phyloP scores from a whole-genome alignment of 2,113 vertebrate genomes.

The Marmota flaviventris region DNA sequence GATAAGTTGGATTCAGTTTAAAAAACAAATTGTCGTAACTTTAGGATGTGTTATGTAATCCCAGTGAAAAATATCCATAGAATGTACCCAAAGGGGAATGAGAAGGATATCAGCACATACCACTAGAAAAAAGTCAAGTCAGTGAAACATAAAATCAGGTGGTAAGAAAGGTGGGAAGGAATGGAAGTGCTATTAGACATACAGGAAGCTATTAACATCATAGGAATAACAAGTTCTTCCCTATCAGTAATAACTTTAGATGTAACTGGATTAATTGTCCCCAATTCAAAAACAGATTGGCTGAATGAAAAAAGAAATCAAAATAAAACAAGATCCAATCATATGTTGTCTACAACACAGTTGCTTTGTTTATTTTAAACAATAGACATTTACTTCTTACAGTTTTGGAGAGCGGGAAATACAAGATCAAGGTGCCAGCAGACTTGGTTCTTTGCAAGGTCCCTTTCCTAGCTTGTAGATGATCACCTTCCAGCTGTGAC shows the following conservation, averaged over 20 bases:
- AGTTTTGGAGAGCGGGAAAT: too few relatives aligned
- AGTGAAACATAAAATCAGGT: background rate
- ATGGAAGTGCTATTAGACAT: background rate
- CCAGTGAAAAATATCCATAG: background rate
- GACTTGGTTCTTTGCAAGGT: too few relatives aligned
- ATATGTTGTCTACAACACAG: background rate
- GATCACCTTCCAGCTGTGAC: too few relatives aligned
- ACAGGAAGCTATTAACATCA: background rate
- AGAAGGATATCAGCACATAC: background rate
- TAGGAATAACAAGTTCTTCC: background rate
- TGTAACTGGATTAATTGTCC: background rate
- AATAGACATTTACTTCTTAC: too few relatives aligned
- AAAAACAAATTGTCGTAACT: background rate
- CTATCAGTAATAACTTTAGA: background rate
- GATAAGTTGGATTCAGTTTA: background rate
- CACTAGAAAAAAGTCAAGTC: background rate
- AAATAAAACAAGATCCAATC: background rate
- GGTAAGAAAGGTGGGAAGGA: background rate
- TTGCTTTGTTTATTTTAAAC: background rate
- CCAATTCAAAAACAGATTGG: background rate
- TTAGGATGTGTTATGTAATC: background rate
- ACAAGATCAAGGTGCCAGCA: too few relatives aligned
- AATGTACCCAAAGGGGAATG: background rate
- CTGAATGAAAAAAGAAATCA: background rate
- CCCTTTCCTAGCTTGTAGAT: too few relatives aligned